A percentile compares a stretch with the other conserved stretches of the same genome.
Conservation (phyloP, 2,888 invertebrate genomes). For the Mechanitis messenoides region DNA sequence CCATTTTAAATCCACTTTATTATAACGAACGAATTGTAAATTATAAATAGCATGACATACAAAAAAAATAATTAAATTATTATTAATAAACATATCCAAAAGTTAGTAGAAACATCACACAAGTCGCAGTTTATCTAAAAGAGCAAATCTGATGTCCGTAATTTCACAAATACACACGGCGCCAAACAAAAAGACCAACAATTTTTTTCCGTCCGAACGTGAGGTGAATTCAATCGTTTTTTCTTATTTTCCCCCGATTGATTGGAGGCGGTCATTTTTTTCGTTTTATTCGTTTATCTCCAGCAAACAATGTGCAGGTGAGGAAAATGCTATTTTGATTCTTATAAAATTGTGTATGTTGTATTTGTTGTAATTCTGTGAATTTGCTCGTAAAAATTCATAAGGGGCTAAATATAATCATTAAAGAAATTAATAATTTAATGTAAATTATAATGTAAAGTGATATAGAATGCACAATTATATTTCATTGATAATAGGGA, state of each 20-base stretch:
- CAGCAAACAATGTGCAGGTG: slow-evolving; percentile 54
- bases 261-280: slow-evolving; percentile 59
- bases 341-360: slow-evolving; percentile 33
- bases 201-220: slow-evolving; percentile 58
- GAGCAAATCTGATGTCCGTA: slow-evolving; percentile 28
- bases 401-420: background rate
- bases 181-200: slow-evolving; percentile 47
- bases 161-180: slow-evolving; percentile 40
- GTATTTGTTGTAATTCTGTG: slow-evolving; percentile 15
- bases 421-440: background rate
- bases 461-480: too few species aligned
- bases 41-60: too few species aligned
- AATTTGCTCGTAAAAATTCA: background rate
- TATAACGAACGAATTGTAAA: too few species aligned
- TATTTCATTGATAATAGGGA: too few species aligned
- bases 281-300: slow-evolving; percentile 43
- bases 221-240: slow-evolving; percentile 67
- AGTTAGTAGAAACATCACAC: background rate
- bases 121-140: slow-evolving; percentile 24
- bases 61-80: too few species aligned
- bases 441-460: too few species aligned
- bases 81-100: background rate
- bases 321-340: slow-evolving; percentile 47
- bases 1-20: too few species aligned
- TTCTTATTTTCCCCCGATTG: slow-evolving; percentile 65